Conservation (phyloP, 2,888 invertebrate species). For the Adelphocoris suturalis region DNA sequence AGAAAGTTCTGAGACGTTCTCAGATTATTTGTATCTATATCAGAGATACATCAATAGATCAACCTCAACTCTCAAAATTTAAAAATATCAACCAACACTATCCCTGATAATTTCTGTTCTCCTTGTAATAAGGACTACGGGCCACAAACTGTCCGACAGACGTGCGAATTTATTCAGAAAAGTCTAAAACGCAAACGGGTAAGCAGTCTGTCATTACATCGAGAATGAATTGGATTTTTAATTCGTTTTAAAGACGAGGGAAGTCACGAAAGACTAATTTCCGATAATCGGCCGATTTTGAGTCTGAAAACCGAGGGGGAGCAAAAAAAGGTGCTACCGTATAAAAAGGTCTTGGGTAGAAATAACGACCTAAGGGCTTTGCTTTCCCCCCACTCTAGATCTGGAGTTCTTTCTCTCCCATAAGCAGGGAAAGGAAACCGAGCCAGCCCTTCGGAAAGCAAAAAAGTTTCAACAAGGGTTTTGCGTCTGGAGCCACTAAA, state of each 20-base stretch:
- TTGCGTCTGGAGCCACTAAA: slow-evolving; percentile 48
- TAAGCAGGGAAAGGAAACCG: background rate
- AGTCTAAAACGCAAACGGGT: background rate
- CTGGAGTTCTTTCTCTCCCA: background rate
- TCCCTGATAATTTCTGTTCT: no score
- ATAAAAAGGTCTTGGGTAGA: slow-evolving; percentile 56
- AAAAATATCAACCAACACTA: no score
- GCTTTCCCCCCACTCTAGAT: background rate
- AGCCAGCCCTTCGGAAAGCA: background rate
- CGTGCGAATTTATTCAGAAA: no score
- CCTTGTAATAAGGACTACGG: no score
- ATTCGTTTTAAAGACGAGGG: background rate
- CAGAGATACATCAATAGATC: no score
- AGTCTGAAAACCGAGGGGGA: background rate
- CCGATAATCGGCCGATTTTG: slow-evolving; percentile 41
- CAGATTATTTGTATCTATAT: no score
- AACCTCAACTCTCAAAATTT: no score
- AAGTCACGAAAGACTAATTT: slow-evolving; percentile 52
- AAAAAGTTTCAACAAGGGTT: slow-evolving; percentile 52
- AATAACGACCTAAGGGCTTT: slow-evolving; percentile 54
- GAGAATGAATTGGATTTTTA: background rate
- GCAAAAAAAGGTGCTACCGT: slow-evolving; percentile 38
- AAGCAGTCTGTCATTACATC: no score
- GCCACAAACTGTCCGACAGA: no score
- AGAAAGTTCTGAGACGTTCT: no score